Base-by-base conservation (phyloP, 2,888 invertebrate species). In the Plutella xylostella region DNA sequence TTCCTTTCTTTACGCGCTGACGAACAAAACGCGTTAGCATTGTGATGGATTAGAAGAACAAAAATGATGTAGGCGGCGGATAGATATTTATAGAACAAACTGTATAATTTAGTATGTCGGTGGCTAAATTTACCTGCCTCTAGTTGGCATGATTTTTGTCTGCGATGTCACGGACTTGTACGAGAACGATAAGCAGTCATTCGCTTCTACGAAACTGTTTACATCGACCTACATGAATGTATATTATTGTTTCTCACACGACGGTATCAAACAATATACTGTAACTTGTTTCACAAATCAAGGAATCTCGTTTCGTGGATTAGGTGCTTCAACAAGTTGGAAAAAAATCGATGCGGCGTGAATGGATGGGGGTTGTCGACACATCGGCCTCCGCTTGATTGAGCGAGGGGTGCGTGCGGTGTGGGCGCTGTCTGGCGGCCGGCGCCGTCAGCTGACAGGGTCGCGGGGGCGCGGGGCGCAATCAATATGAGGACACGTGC, bases 181-280 rank as follows among this genome's bases (percentile, higher is more conserved):
- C 17, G 25, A 57, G 51, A 45, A 61, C 63, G 75, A 77, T 77
- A 78, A 77, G 64, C 61, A 68, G 77, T 77, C 77, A 75, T 78
- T 77, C 75, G 25, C 17, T 35, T 28, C 17, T 43, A 35, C 45
- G n/a, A 40, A 45, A 42, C 25, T 19, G 47, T 50, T 47, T 40
- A 45, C 20, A 20, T 39, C 21, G 44, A 31, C 34, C 25, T n/a
- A 43, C 44, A 20, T 33, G 42, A 42, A 42, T 34, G n/a, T n/a
- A n/a, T n/a, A n/a, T n/a, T n/a, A n/a, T n/a, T n/a, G n/a, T n/a
- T n/a, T n/a, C n/a, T n/a, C n/a, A n/a, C n/a, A n/a, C n/a, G n/a
- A n/a, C n/a, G n/a, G n/a, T n/a, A n/a, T n/a, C n/a, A n/a, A n/a
- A n/a, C n/a, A n/a, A n/a, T n/a, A n/a, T n/a, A n/a, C n/a, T n/a